Evolutionary conservation across 2,797 vertebrate genomes (phyloP).

Genomic region (Coregonus suidteri): DNA sequence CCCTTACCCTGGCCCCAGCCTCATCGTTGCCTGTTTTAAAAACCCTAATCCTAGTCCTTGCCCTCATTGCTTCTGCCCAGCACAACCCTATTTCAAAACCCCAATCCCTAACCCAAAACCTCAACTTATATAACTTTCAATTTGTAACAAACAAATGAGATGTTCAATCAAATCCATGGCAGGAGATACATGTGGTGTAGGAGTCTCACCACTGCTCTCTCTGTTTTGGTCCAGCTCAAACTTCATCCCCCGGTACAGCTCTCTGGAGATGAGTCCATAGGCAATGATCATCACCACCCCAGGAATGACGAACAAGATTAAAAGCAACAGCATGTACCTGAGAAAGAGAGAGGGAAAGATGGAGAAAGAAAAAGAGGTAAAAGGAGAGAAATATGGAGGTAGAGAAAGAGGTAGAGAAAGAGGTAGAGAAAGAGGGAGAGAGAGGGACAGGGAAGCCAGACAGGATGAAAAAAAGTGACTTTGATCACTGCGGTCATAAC

Average conservation of each 20-base stretch:
- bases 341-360: constrained; percentile 25
- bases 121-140: neutral
- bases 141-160: neutral
- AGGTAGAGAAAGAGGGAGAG: neutral
- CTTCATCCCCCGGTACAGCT: constrained; percentile 90
- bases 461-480: constrained; percentile 27
- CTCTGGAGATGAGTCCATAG: constrained; percentile 91
- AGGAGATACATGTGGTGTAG: neutral
- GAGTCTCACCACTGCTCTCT: constrained; percentile 74
- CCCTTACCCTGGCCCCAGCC: too few relatives aligned
- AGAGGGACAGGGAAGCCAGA: constrained; percentile 17
- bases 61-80: neutral
- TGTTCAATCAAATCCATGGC: neutral
- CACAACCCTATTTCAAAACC: neutral
- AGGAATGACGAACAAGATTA: constrained; percentile 88
- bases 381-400: constrained; percentile 7
- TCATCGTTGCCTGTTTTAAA: too few relatives aligned
- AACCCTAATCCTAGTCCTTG: neutral
- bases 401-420: neutral
- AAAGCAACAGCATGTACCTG: constrained; percentile 90
- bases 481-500: constrained; percentile 31
- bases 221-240: constrained; percentile 81
- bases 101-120: neutral
- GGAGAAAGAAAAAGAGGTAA: neutral
- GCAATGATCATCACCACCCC: constrained; percentile 90